These are phyloP conservation scores for Oophaga sylvatica DNA, from an alignment of 2,797 vertebrate species.

Conservation along the genomic window DNA sequence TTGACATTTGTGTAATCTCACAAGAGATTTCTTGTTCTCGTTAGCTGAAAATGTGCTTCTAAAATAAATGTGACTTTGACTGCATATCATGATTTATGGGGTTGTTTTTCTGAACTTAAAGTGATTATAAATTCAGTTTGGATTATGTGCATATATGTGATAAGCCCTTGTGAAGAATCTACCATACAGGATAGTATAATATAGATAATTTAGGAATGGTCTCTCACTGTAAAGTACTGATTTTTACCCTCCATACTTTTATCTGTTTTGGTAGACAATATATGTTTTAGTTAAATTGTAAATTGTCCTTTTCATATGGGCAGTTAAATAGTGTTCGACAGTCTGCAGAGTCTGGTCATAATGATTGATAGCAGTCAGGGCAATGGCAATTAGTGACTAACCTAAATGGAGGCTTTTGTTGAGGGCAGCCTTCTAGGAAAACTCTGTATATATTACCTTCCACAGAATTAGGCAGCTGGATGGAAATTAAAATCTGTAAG, in stretches of 20 bases:
- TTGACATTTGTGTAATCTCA: conserved; percentile 32
- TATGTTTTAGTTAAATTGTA: background rate
- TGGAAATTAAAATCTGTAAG: no score
- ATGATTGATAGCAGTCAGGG: no score
- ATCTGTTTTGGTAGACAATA: background rate
- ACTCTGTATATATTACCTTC: no score
- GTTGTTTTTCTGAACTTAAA: background rate
- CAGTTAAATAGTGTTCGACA: background rate
- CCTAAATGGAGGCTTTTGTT: no score
- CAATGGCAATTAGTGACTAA: no score
- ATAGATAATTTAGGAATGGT: conserved; percentile 5
- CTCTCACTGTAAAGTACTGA: background rate
- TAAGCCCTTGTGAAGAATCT: background rate
- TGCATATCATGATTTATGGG: background rate
- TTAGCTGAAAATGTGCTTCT: conserved; percentile 10
- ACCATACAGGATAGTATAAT: background rate
- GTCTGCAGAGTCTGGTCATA: no score
- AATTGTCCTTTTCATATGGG: no score
- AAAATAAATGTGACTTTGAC: conserved; percentile 26
- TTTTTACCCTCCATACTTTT: background rate
- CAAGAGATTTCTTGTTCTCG: conserved; percentile 9
- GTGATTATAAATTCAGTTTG: conserved; percentile 7
- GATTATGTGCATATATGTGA: background rate
- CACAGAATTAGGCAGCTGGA: no score
- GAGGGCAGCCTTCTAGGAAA: no score